Conservation (phyloP, 2,797 vertebrate species). For the Pipistrellus nathusii region DNA sequence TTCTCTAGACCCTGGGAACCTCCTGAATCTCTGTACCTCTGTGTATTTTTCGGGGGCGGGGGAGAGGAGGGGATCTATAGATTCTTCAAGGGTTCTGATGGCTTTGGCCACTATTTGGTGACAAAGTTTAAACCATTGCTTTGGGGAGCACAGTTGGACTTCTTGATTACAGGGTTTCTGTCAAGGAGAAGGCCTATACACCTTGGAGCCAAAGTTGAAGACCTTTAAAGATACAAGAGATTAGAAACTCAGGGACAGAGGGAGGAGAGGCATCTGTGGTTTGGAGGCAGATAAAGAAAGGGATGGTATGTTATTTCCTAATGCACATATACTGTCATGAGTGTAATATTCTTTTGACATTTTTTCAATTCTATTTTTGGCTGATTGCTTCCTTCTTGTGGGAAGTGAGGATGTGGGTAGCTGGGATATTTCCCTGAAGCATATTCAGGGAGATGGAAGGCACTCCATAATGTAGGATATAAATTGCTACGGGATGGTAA, state of each 20-base stretch:
- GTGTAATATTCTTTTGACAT: neutral
- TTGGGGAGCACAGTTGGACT: neutral
- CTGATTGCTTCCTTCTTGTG: neutral
- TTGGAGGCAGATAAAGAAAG: neutral
- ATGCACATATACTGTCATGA: neutral
- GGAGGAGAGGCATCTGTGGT: neutral
- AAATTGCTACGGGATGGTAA: neutral
- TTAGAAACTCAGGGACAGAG: neutral
- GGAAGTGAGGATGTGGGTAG: neutral
- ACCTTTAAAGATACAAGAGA: neutral
- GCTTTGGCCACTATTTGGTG: neutral
- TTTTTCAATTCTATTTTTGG: slow-evolving; percentile 10
- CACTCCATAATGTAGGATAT: neutral
- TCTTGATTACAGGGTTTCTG: neutral
- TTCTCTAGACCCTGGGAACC: neutral
- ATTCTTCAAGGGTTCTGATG: neutral
- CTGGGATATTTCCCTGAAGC: neutral
- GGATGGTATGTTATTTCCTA: neutral
- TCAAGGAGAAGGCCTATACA: neutral
- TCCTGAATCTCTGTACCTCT: neutral
- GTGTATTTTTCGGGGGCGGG: neutral
- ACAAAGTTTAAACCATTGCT: neutral
- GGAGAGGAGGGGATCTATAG: neutral
- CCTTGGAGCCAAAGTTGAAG: neutral
- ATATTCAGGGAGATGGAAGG: neutral